Base-by-base conservation (phyloP, 2,888 invertebrate species). In the Thysanoteuthis rhombus region DNA sequence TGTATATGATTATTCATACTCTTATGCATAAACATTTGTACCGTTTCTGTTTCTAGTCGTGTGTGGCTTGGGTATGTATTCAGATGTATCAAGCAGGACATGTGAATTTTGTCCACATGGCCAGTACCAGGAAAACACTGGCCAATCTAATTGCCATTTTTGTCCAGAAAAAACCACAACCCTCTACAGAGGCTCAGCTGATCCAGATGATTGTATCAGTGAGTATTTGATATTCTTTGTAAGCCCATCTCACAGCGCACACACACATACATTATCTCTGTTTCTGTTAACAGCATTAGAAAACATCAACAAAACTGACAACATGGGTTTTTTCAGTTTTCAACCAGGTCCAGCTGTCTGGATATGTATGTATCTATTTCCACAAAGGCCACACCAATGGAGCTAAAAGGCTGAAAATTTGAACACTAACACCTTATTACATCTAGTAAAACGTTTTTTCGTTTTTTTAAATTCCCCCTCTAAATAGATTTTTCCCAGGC, bases 21-120 rank as follows among this genome's bases (percentile, higher is more conserved):
- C n/a, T n/a, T n/a, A 90, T 39, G 28, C 28, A 25, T 40, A 39
- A 32, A 32, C n/a, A 40, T 90, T 3, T 90, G 16, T 90, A 32
- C 16, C 32, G 6, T 42, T n/a, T 91, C 32, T 89, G 22, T 91
- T 94, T 94, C 90, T 93, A 95, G 95, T 95, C 39, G 90, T 93
- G 25, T 95, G 95, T 94, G 94, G 94, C 0, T 93, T 94, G 5
- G 95, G 95, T 12, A 94, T 94, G 5, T 95, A 94, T 94, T 95
- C 94, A 91, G 94, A 95, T 93, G 52, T 40, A 19, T 42, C 52
- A 3, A 94, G 93, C 5, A 58, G 58, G 25, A 90, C 40, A 22
- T 96, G 96, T 95, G 92, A 94, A 89, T 93, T 94, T 90, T 96
- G 96, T 94, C 75, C 94, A 3, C 39, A 95, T 36, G 96, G 95